A percentile compares a stretch with the other conserved stretches of the same genome.
Evolutionary conservation across 1,140 invertebrate genomes (phyloP).

Genomic region (Platyscapa corneri): DNA sequence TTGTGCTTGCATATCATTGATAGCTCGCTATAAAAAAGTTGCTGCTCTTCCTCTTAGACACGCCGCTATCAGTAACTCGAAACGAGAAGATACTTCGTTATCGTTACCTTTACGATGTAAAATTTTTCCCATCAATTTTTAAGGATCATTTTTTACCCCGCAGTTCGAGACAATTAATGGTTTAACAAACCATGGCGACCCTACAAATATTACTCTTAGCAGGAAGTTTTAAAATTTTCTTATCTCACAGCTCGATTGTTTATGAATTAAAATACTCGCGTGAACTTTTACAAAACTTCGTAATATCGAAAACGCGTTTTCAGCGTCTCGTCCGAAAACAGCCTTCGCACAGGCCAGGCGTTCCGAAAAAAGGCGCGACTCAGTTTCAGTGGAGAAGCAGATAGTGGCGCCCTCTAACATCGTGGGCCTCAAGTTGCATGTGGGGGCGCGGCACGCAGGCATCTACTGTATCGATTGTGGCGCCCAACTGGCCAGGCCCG

Average conservation of each 20-base stretch:
- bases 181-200: no score
- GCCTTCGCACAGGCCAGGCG: background rate
- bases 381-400: constrained; percentile 53
- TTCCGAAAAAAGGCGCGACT: background rate
- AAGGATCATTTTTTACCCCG: background rate
- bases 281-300: no score
- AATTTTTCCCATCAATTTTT: background rate
- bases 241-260: no score
- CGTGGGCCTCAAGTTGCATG: constrained; percentile 53
- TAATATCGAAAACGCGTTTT: no score
- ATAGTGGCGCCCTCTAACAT: constrained; percentile 62
- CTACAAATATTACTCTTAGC: no score
- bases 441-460: constrained; percentile 68
- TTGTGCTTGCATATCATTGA: constrained; percentile 37
- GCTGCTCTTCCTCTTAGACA: background rate
- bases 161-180: background rate
- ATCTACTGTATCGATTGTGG: constrained; percentile 72
- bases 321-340: no score
- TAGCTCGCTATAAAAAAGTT: background rate
- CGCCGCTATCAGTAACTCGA: background rate
- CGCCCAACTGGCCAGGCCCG: constrained; percentile 10
- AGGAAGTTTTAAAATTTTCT: no score
- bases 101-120: background rate
- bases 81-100: background rate
- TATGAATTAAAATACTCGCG: no score